Percentiles rank a stretch among this genome's conserved stretches.
phyloP scores from a whole-genome alignment of 1,140 invertebrate species.

The Leucophenga varia region DNA sequence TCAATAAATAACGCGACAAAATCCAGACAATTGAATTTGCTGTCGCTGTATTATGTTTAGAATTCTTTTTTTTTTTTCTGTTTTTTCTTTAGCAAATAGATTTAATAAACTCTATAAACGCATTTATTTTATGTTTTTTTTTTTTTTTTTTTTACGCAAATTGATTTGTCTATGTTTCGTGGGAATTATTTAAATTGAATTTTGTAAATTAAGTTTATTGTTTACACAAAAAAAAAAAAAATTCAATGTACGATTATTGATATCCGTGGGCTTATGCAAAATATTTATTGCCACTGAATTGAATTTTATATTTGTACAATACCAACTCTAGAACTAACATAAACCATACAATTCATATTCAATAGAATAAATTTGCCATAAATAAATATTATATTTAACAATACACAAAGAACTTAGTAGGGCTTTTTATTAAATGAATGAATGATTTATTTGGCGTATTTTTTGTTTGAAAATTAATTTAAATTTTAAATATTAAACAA shows the following conservation, averaged over 20 bases:
- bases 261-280: slow-evolving; percentile 39
- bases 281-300: slow-evolving; percentile 44
- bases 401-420: too few relatives aligned
- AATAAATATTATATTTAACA: neutral
- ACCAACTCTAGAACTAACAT: slow-evolving; percentile 2
- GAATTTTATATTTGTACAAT: slow-evolving; percentile 28
- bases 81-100: slow-evolving; percentile 10
- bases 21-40: slow-evolving; percentile 28
- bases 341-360: slow-evolving; percentile 1
- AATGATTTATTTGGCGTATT: too few relatives aligned
- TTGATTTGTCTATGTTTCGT: slow-evolving; percentile 20
- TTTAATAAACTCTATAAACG: slow-evolving; percentile 4
- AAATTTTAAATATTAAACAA: too few relatives aligned
- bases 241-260: slow-evolving; percentile 40
- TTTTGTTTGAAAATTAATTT: too few relatives aligned
- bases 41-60: slow-evolving; percentile 6
- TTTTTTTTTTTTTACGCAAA: slow-evolving; percentile 10
- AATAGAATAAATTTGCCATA: neutral
- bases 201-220: slow-evolving; percentile 51
- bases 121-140: too few relatives aligned
- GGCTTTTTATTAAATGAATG: slow-evolving; percentile 24
- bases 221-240: slow-evolving; percentile 27
- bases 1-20: slow-evolving; percentile 25
- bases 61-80: too few relatives aligned
- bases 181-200: slow-evolving; percentile 52